Evolutionary conservation across 2,888 invertebrate species (phyloP).

Genomic region (Cephus spinipes): DNA sequence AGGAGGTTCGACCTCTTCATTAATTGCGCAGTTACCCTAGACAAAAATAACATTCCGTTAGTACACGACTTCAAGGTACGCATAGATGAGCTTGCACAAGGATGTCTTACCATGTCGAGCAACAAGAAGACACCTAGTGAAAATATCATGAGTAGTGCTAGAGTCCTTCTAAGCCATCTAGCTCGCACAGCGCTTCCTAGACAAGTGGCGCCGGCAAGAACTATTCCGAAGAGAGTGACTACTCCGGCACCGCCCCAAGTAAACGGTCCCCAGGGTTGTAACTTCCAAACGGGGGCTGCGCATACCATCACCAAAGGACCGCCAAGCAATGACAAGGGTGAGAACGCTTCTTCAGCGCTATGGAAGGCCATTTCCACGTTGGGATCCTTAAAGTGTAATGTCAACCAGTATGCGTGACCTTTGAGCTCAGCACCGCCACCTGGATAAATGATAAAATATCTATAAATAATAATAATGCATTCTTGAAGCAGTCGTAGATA

Average conservation of each 20-base stretch:
- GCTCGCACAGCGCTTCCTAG: slow-evolving; percentile 61
- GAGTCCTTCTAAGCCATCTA: slow-evolving; percentile 59
- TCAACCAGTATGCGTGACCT: slow-evolving; percentile 75
- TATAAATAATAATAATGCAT: neutral
- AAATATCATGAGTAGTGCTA: slow-evolving; percentile 61
- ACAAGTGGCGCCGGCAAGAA: slow-evolving; percentile 61
- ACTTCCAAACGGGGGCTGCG: slow-evolving; percentile 61
- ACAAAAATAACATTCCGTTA: slow-evolving; percentile 14
- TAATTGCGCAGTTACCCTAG: slow-evolving; percentile 58
- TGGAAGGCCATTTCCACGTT: slow-evolving; percentile 77
- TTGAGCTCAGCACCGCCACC: slow-evolving; percentile 70
- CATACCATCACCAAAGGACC: slow-evolving; percentile 74
- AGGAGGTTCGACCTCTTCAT: slow-evolving; percentile 50
- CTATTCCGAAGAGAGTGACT: slow-evolving; percentile 57
- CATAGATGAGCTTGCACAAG: neutral
- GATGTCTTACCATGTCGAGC: slow-evolving; percentile 56
- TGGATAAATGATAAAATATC: slow-evolving; percentile 44
- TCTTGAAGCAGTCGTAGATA: neutral
- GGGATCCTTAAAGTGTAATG: slow-evolving; percentile 75
- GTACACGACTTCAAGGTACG: neutral
- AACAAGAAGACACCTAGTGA: slow-evolving; percentile 58
- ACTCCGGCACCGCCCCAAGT: slow-evolving; percentile 63
- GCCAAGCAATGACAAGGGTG: slow-evolving; percentile 74
- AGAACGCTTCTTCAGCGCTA: slow-evolving; percentile 75
- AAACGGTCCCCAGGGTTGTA: slow-evolving; percentile 62